Evolutionary conservation across 2,888 invertebrate genomes (phyloP).

Genomic region (Lottia gigantea): DNA sequence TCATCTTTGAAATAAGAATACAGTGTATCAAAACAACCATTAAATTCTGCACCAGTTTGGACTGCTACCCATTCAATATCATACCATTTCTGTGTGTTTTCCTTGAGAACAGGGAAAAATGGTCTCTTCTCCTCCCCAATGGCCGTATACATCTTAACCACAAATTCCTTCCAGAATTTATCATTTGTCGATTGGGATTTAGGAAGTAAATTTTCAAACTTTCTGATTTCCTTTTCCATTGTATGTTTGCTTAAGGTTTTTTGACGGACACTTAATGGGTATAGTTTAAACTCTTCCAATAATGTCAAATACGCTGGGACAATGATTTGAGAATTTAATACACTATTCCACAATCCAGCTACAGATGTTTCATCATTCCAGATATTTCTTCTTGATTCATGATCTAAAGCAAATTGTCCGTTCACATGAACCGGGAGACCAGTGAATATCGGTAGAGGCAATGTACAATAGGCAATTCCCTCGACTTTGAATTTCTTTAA

Average conservation of each 20-base stretch:
- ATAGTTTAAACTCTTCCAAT: neutral
- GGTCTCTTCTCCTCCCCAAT: neutral
- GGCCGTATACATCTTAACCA: neutral
- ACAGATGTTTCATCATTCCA: slow-evolving; percentile 1
- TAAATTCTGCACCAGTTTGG: neutral
- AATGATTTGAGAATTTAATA: slow-evolving; percentile 1
- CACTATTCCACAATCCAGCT: slow-evolving; percentile 12
- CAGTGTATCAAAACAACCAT: neutral
- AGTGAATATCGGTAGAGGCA: slow-evolving; percentile 15
- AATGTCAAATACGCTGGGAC: slow-evolving; percentile 17
- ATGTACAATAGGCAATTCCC: slow-evolving; percentile 14
- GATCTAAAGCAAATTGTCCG: slow-evolving; percentile 20
- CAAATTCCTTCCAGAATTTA: neutral
- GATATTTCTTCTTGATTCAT: slow-evolving; percentile 17
- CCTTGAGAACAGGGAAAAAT: neutral
- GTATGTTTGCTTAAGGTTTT: neutral
- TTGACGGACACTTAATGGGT: neutral
- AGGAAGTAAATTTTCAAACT: neutral
- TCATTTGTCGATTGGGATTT: neutral
- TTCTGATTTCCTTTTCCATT: neutral
- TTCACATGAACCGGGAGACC: slow-evolving; percentile 18
- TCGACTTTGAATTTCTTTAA: neutral
- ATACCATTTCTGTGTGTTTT: neutral
- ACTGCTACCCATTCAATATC: neutral
- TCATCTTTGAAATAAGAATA: neutral